A percentile compares a stretch with the other conserved stretches of the same genome.
These are phyloP conservation scores for Scalopus aquaticus DNA, from an alignment of 2,113 vertebrate genomes.

Conservation along the genomic window DNA sequence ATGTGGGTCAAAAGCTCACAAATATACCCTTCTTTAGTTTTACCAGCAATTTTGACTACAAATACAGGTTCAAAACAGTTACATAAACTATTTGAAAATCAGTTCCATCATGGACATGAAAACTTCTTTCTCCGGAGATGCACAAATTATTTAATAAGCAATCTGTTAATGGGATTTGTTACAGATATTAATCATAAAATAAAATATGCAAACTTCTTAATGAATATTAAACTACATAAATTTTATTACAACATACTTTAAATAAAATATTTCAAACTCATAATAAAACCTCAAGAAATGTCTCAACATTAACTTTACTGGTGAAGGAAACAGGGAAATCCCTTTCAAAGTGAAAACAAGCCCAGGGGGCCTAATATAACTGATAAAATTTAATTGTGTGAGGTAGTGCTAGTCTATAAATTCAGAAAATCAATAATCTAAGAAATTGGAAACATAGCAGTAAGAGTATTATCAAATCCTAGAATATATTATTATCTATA, in stretches of 20 bases:
- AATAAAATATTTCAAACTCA: not conserved
- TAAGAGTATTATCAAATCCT: not conserved
- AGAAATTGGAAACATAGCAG: not conserved
- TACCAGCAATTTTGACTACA: not conserved
- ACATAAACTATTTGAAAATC: not conserved
- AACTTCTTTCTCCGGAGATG: not conserved
- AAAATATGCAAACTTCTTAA: not conserved
- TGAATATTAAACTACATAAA: not conserved
- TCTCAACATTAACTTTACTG: not conserved
- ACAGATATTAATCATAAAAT: not conserved
- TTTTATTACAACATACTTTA: not conserved
- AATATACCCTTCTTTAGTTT: not conserved
- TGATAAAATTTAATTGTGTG: not conserved
- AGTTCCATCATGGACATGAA: not conserved
- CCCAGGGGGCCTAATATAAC: not conserved
- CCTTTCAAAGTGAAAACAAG: not conserved
- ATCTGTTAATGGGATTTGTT: not conserved
- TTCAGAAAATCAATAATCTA: not conserved
- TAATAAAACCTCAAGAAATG: not conserved
- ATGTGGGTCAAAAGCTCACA: not conserved
- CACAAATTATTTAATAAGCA: not conserved
- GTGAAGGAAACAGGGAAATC: not conserved
- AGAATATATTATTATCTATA: not conserved
- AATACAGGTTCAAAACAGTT: not conserved
- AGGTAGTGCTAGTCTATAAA: not conserved